Percentiles rank a stretch among this genome's conserved stretches.
Conservation (phyloP, 1,140 invertebrate genomes). For the Ephestia elutella region DNA sequence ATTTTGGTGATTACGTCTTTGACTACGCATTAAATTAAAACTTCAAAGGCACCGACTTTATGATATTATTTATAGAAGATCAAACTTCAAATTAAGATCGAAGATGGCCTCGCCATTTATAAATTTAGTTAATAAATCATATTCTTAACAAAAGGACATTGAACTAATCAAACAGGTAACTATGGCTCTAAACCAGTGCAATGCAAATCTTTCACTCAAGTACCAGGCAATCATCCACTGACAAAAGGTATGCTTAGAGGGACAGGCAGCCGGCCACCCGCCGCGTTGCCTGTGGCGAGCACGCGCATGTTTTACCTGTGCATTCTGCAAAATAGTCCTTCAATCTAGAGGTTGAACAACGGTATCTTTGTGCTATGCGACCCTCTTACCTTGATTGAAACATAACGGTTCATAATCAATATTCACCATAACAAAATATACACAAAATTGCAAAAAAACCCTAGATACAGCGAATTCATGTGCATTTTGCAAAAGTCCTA, state of each 20-base stretch:
- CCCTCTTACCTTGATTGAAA: conserved; percentile 25
- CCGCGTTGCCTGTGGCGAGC: conserved; percentile 40
- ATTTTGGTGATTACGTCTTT: conserved; percentile 22
- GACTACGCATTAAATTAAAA: neutral
- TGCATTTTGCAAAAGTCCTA: too few relatives aligned
- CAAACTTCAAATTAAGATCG: neutral
- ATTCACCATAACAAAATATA: too few relatives aligned
- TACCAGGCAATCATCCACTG: conserved; percentile 37
- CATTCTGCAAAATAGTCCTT: conserved; percentile 32
- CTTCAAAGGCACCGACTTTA: neutral
- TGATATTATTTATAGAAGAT: neutral
- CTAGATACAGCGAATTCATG: too few relatives aligned
- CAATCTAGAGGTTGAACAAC: conserved; percentile 28
- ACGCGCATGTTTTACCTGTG: conserved; percentile 36
- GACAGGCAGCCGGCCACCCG: conserved; percentile 44
- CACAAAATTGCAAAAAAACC: too few relatives aligned
- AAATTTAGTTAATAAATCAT: neutral
- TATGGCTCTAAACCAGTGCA: conserved; percentile 11
- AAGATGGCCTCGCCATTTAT: too few relatives aligned
- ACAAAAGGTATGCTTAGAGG: conserved; percentile 52
- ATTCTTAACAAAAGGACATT: conserved; percentile 6
- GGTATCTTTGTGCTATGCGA: conserved; percentile 38
- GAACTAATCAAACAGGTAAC: neutral
- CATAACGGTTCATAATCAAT: neutral
- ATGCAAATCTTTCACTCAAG: conserved; percentile 32